Conservation (phyloP, 2,797 vertebrate species). For the Chelmon rostratus region DNA sequence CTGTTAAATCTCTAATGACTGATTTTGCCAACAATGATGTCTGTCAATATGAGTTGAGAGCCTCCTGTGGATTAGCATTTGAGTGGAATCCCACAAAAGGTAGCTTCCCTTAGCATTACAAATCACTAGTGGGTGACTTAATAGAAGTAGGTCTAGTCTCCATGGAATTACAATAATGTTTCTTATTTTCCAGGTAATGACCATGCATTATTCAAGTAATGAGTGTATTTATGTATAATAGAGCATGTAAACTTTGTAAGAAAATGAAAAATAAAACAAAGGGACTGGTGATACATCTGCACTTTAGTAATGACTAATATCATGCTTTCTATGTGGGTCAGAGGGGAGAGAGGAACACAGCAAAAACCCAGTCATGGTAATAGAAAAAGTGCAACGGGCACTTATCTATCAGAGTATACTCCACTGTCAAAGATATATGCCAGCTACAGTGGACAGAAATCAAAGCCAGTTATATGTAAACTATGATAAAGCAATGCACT, state of each 20-base stretch:
- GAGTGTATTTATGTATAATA: conserved; percentile 35
- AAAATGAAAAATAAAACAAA: conserved; percentile 44
- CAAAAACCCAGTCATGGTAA: conserved; percentile 39
- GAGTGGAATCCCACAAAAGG: conserved; percentile 71
- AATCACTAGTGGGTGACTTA: conserved; percentile 63
- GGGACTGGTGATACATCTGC: conserved; percentile 23
- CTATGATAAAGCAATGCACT: conserved; percentile 65
- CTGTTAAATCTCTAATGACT: conserved; percentile 59
- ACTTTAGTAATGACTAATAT: conserved; percentile 28
- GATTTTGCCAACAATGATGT: conserved; percentile 63
- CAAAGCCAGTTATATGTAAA: conserved; percentile 64
- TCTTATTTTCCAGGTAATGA: conserved; percentile 67
- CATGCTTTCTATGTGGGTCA: conserved; percentile 45
- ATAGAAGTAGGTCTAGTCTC: conserved; percentile 54
- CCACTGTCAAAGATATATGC: conserved; percentile 47
- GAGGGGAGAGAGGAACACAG: conserved; percentile 31
- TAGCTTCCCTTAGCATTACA: conserved; percentile 72
- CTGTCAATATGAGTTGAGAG: conserved; percentile 67
- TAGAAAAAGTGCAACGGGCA: conserved; percentile 11
- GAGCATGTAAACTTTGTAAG: conserved; percentile 43
- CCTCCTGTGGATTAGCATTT: conserved; percentile 69
- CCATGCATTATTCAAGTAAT: conserved; percentile 62
- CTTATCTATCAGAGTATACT: conserved; percentile 50
- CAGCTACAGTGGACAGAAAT: conserved; percentile 48
- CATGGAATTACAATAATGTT: conserved; percentile 63